Conservation (phyloP, 2,113 vertebrate genomes). For the Lophura nycthemera region DNA sequence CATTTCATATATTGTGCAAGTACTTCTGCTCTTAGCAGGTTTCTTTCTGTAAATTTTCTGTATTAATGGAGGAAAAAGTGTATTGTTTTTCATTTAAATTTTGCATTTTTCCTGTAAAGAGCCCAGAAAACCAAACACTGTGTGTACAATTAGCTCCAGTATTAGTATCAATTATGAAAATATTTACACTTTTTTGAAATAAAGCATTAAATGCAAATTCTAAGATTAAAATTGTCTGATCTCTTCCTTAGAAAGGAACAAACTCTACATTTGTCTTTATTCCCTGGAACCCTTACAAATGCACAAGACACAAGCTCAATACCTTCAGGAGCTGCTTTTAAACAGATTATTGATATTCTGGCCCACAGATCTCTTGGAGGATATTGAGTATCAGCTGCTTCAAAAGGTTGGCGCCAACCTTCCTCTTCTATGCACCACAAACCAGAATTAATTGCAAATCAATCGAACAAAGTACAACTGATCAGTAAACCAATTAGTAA, state of each 20-base stretch:
- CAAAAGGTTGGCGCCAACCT: slow-evolving; percentile 95
- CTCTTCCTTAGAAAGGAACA: neutral
- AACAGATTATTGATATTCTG: slow-evolving; percentile 86
- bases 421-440: slow-evolving; percentile 90
- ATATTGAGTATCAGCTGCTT: slow-evolving; percentile 92
- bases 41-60: neutral
- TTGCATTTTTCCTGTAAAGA: neutral
- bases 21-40: neutral
- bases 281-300: slow-evolving; percentile 67
- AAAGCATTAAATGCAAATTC: neutral
- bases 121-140: neutral
- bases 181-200: neutral
- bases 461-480: slow-evolving; percentile 99
- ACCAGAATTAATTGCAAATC: slow-evolving; percentile 99
- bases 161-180: neutral
- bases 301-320: slow-evolving; percentile 75
- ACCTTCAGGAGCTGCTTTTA: slow-evolving; percentile 78
- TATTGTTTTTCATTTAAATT: neutral
- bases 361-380: slow-evolving; percentile 81
- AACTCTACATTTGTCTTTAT: neutral
- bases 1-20: accelerated
- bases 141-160: neutral
- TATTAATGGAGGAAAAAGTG: neutral
- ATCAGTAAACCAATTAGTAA: slow-evolving; percentile 99
- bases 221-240: neutral